Evolutionary conservation across 2,888 invertebrate species (phyloP), one percentile per base, ranked within the genome.

Genomic region (Hipparchia sbordonii): DNA sequence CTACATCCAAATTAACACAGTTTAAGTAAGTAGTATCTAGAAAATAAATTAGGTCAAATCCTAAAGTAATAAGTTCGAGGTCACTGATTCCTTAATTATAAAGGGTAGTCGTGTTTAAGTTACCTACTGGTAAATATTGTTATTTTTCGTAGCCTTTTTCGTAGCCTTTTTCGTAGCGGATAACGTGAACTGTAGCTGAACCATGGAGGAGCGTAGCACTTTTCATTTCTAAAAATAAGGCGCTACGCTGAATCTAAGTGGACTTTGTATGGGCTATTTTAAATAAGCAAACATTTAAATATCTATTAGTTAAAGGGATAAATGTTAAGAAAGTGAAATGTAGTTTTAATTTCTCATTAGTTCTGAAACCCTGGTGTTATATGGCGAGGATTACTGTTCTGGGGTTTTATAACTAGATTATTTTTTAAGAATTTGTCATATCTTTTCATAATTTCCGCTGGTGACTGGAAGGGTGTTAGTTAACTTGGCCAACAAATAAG

Each of bases 141-240:
- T 23, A 57, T 57, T 13, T 57, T 57, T 56, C 63, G 72, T 68
- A 74, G 74, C 62, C 23, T 23, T 23, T 23, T 23, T 23, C 23
- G 23, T 23, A 23, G 23, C 23, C 23, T 57, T 13, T 57, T 57
- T 56, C 63, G 72, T 68, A 74, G 74, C 62, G 33, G n/a, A 60
- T 72, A 70, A 74, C 74, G 74, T 68, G 67, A 51, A 60, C 57
- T 59, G 72, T 72, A 76, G 67, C 67, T 9, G 51, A 39, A 60
- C 74, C 72, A 74, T 67, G 66, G 71, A 72, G 57, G 56, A 52
- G 67, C 72, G 76, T 74, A 76, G 71, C 74, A 70, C 70, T 74
- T 74, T 70, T 70, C 72, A 63, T 67, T 74, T 59, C 72, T 76
- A 76, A 74, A 70, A 76, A 74, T 72, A 76, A 70, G 63, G 56